Percentiles rank a stretch among this genome's conserved stretches.
These are phyloP conservation scores for Perca flavescens DNA, from an alignment of 2,113 vertebrate genomes.

Conservation along the genomic window DNA sequence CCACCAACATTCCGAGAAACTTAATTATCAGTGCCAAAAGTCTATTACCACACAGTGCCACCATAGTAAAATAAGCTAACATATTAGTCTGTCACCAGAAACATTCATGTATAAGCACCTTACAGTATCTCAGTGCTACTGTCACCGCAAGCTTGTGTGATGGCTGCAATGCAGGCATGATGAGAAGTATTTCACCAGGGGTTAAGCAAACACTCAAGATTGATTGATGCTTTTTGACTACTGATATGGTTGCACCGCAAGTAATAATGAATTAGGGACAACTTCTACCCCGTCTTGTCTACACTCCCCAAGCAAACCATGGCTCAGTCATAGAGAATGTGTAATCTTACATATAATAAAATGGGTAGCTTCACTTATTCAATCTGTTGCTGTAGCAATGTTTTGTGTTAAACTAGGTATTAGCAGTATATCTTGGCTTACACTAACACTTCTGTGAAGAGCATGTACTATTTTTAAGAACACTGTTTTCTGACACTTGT, in stretches of 20 bases:
- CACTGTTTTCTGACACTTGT: neutral
- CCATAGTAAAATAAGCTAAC: constrained; percentile 30
- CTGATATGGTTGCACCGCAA: constrained; percentile 36
- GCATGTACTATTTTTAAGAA: neutral
- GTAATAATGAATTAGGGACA: constrained; percentile 55
- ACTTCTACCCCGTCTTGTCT: constrained; percentile 32
- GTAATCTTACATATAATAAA: constrained; percentile 29
- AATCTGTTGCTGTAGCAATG: constrained; percentile 9
- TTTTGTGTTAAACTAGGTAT: constrained; percentile 10
- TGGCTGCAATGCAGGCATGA: constrained; percentile 24
- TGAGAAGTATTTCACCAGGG: constrained; percentile 37
- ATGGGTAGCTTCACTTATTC: neutral
- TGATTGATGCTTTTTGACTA: constrained; percentile 58
- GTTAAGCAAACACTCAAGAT: constrained; percentile 43
- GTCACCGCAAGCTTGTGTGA: constrained; percentile 38
- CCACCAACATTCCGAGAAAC: constrained; percentile 5
- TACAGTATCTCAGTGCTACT: constrained; percentile 11
- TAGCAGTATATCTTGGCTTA: neutral
- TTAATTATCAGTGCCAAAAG: constrained; percentile 3
- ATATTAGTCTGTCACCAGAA: constrained; percentile 42
- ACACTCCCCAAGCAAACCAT: constrained; percentile 35
- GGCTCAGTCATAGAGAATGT: constrained; percentile 36
- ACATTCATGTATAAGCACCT: constrained; percentile 31
- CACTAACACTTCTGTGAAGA: neutral
- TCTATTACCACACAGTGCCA: constrained; percentile 2